Conservation (phyloP, 2,888 invertebrate species). For the Volucella bombylans region DNA sequence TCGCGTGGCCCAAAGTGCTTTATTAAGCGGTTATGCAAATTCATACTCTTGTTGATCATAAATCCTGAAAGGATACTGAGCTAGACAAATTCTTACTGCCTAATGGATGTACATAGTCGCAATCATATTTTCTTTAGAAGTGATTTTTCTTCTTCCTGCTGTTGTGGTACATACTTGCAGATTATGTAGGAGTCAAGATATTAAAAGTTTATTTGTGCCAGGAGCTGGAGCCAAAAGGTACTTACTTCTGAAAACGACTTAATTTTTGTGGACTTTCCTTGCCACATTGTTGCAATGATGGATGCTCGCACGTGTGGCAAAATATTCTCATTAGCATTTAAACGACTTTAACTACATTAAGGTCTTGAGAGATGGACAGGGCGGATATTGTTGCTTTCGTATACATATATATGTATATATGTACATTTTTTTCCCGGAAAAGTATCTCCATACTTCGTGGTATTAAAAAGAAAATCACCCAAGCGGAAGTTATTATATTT, state of each 20-base stretch:
- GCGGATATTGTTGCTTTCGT: not conserved
- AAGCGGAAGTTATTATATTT: conserved; percentile 30
- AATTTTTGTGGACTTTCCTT: not conserved
- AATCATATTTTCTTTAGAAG: conserved; percentile 33
- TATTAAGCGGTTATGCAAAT: conserved; percentile 48
- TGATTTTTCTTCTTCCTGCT: conserved; percentile 1
- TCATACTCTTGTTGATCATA: conserved; percentile 47
- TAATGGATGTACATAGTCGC: conserved; percentile 22
- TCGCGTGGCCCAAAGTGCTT: conserved; percentile 31
- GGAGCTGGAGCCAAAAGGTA: too few relatives aligned
- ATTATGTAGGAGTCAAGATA: too few relatives aligned
- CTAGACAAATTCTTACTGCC: conserved; percentile 32
- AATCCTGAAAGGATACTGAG: conserved; percentile 39
- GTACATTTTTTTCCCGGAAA: not conserved
- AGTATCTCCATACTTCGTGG: conserved; percentile 5
- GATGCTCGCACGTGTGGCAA: conserved; percentile 37
- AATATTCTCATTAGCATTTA: conserved; percentile 32
- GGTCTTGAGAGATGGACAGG: not conserved
- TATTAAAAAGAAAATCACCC: conserved; percentile 13
- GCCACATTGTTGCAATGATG: conserved; percentile 25
- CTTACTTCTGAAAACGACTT: not conserved
- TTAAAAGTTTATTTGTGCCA: too few relatives aligned
- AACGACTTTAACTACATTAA: conserved; percentile 26
- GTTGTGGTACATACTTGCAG: too few relatives aligned
- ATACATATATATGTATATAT: not conserved